Conservation (phyloP, 1,140 invertebrate genomes). For the Ceratitis capitata region DNA sequence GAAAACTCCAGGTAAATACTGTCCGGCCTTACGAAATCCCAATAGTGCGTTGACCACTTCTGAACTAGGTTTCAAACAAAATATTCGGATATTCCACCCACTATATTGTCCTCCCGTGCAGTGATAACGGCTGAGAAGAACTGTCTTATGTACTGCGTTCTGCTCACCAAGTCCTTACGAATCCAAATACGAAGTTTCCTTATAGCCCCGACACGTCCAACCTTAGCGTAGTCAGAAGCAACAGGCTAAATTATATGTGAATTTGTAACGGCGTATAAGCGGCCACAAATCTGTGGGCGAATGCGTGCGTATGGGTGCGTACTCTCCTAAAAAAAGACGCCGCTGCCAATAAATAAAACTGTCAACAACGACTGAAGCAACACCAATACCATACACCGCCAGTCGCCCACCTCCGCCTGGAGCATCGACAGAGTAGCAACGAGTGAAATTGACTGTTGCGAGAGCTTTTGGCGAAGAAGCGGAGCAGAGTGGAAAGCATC, state of each 20-base stretch:
- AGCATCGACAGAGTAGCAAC: not conserved
- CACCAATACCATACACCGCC: too few species aligned
- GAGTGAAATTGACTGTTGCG: not conserved
- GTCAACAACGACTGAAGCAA: constrained; percentile 31
- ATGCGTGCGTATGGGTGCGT: not conserved
- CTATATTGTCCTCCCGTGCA: too few species aligned
- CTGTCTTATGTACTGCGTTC: too few species aligned
- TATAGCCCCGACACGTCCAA: too few species aligned
- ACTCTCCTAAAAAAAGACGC: not conserved
- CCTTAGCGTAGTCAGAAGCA: not conserved
- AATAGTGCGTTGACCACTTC: too few species aligned
- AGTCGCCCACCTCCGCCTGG: not conserved
- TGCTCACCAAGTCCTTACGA: too few species aligned
- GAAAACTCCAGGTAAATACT: too few species aligned
- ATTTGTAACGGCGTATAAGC: not conserved
- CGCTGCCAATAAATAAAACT: constrained; percentile 32
- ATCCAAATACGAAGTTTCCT: too few species aligned
- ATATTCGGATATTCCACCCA: too few species aligned
- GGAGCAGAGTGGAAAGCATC: not conserved
- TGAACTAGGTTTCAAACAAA: too few species aligned
- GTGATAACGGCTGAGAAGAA: too few species aligned
- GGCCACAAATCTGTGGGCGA: not conserved
- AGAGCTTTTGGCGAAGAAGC: not conserved
- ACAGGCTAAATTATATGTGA: not conserved
- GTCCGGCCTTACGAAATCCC: too few species aligned